Evolutionary conservation across 2,888 invertebrate genomes (phyloP).

Genomic region (Monopis laevigella): DNA sequence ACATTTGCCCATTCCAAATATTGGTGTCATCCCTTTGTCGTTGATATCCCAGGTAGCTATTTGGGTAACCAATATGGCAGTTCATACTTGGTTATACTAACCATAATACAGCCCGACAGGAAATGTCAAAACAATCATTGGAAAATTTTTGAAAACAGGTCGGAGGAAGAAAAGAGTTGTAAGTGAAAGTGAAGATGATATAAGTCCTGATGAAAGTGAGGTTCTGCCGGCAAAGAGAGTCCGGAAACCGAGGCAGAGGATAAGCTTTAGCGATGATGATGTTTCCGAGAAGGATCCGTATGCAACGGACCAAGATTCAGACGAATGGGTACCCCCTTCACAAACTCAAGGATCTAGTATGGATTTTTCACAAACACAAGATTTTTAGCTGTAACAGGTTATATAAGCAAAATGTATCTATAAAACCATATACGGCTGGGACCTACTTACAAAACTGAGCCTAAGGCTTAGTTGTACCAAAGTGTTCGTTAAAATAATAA

Average conservation of each 20-base stretch:
- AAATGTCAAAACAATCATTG: background rate
- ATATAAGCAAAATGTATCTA: too few relatives aligned
- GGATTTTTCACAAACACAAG: constrained; percentile 29
- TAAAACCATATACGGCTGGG: too few relatives aligned
- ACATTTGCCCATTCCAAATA: too few relatives aligned
- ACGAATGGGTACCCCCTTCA: constrained; percentile 57
- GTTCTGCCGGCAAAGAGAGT: constrained; percentile 32
- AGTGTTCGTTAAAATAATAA: too few relatives aligned
- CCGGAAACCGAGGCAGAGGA: constrained; percentile 28
- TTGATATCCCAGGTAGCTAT: too few relatives aligned
- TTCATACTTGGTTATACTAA: too few relatives aligned
- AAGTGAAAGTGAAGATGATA: background rate
- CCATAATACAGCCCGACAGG: too few relatives aligned
- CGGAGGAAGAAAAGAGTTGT: background rate
- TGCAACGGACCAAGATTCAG: constrained; percentile 47
- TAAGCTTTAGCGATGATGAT: constrained; percentile 26
- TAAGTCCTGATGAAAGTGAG: constrained; percentile 6
- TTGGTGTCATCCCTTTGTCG: too few relatives aligned
- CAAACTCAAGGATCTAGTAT: constrained; percentile 24
- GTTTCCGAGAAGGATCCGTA: constrained; percentile 48
- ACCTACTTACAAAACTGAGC: too few relatives aligned
- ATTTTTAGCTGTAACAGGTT: too few relatives aligned
- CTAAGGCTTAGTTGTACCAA: too few relatives aligned
- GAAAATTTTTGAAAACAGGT: background rate
- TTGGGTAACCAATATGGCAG: too few relatives aligned